Conservation (phyloP, 1,140 invertebrate species). For the Bombus confusus region DNA sequence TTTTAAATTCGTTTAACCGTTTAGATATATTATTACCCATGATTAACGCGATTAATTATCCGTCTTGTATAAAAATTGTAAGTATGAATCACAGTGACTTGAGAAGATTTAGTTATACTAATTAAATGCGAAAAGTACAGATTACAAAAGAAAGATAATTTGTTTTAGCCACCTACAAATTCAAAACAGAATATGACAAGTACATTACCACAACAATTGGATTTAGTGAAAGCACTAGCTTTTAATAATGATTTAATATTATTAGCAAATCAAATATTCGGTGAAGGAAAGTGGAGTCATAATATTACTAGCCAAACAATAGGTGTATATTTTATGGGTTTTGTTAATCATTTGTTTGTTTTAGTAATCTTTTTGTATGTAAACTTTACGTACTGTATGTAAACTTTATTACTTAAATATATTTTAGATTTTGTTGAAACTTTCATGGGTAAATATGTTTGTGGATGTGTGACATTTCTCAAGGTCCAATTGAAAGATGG, state of each 20-base stretch:
- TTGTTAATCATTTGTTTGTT: not conserved
- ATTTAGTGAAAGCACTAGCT: slow-evolving; percentile 8
- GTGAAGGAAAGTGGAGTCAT: slow-evolving; percentile 71
- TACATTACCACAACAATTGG: not conserved
- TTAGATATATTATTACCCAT: slow-evolving; percentile 5
- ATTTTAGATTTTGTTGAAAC: slow-evolving; percentile 48
- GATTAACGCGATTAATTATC: slow-evolving; percentile 26
- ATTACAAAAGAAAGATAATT: not conserved
- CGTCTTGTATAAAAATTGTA: slow-evolving; percentile 62
- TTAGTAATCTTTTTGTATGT: not conserved
- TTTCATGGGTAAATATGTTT: slow-evolving; percentile 40
- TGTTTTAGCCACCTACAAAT: slow-evolving; percentile 21
- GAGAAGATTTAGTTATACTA: not conserved
- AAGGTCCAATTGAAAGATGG: slow-evolving; percentile 66
- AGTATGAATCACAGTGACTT: slow-evolving; percentile 4
- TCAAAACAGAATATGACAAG: not conserved
- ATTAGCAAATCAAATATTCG: slow-evolving; percentile 69
- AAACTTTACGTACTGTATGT: too few species aligned
- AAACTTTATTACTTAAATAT: not conserved
- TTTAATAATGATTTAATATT: slow-evolving; percentile 60
- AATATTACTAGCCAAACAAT: slow-evolving; percentile 69
- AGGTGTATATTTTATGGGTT: slow-evolving; percentile 49
- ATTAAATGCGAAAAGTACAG: not conserved
- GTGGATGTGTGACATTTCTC: slow-evolving; percentile 42
- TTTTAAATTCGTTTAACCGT: not conserved